Conservation (phyloP, 2,797 vertebrate species). For the Graptemys geographica region DNA sequence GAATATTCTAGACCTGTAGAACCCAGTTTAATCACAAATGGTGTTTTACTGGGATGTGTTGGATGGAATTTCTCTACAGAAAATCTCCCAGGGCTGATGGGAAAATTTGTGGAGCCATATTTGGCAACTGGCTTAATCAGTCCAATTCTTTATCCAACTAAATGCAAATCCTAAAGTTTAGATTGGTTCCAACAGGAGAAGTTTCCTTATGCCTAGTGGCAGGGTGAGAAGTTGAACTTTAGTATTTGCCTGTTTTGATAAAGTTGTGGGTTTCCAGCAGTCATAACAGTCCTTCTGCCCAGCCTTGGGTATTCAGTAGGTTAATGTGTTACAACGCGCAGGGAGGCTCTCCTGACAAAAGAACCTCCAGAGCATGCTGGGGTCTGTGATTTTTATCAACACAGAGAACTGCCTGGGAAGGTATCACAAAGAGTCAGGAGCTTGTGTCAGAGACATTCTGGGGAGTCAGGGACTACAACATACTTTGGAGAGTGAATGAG, state of each 20-base stretch:
- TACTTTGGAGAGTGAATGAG: background rate
- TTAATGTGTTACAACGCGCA: background rate
- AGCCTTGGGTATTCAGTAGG: background rate
- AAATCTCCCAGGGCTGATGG: background rate
- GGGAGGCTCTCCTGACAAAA: background rate
- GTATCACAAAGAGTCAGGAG: background rate
- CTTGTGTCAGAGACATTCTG: background rate
- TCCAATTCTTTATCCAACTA: background rate
- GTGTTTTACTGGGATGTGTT: background rate
- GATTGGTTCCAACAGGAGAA: background rate
- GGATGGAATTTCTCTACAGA: background rate
- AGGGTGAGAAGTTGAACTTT: background rate
- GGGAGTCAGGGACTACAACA: background rate
- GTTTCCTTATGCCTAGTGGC: background rate
- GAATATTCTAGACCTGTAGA: background rate
- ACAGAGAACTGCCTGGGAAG: background rate
- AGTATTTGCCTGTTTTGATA: background rate
- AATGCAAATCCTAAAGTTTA: background rate
- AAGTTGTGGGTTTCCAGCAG: background rate
- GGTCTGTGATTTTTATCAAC: background rate
- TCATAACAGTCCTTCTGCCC: background rate
- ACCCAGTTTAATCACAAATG: background rate
- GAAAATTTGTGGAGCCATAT: fast-evolving
- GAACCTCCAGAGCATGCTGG: background rate
- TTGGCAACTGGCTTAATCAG: background rate